Conservation (phyloP, 2,113 vertebrate genomes). For the Carassius auratus region DNA sequence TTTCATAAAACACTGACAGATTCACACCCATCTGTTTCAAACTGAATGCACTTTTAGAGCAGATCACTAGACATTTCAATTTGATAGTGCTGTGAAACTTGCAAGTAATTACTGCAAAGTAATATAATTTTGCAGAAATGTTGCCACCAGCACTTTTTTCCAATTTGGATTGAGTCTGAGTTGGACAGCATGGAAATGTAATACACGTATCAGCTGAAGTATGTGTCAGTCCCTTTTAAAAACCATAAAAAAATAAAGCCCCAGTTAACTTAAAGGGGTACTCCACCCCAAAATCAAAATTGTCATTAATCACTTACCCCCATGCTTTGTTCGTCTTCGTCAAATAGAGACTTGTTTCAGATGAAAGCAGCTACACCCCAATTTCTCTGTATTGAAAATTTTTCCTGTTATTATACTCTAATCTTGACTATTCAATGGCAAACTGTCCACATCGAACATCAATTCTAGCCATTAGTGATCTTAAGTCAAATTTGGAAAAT, state of each 20-base stretch:
- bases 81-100: background rate
- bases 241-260: background rate
- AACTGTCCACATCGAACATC: background rate
- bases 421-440: background rate
- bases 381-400: background rate
- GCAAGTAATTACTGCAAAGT: background rate
- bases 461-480: background rate
- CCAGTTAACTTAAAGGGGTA: background rate
- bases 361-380: background rate
- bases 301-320: slow-evolving; percentile 44
- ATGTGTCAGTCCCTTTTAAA: background rate
- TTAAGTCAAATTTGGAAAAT: background rate
- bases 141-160: background rate
- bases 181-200: background rate
- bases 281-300: slow-evolving; percentile 18
- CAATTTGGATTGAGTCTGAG: background rate
- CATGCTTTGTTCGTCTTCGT: background rate
- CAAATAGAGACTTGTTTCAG: slow-evolving; percentile 18
- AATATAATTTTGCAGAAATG: background rate
- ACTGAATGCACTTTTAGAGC: background rate
- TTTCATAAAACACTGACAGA: too few relatives aligned
- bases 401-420: background rate
- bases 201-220: background rate
- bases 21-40: background rate
- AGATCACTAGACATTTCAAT: background rate